phyloP scores from a whole-genome alignment of 2,113 vertebrate genomes.

The Saccopteryx bilineata region DNA sequence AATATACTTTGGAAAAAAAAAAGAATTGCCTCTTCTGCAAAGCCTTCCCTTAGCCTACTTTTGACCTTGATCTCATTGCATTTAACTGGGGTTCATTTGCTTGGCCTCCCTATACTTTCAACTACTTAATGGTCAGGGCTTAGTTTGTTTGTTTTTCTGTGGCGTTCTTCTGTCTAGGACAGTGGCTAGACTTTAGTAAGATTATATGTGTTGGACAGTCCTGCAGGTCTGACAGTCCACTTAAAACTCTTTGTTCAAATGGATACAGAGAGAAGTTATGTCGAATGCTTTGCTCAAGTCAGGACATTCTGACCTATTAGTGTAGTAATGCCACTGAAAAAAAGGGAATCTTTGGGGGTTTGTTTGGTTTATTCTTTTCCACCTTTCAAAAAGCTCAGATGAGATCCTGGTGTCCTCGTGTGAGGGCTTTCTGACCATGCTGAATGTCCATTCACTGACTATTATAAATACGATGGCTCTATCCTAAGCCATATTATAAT shows the following conservation, averaged over 20 bases:
- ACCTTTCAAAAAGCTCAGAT: neutral
- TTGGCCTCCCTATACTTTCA: neutral
- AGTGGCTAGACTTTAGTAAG: neutral
- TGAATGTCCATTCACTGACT: neutral
- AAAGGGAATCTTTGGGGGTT: neutral
- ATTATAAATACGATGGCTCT: neutral
- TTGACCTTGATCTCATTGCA: neutral
- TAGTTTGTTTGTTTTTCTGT: neutral
- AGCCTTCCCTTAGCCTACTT: neutral
- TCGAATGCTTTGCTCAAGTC: neutral
- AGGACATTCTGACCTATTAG: neutral
- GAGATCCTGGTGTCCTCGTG: neutral
- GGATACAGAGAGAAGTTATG: neutral
- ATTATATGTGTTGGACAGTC: neutral
- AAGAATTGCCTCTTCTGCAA: neutral
- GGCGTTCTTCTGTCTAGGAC: neutral
- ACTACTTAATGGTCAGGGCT: neutral
- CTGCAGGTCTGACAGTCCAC: neutral
- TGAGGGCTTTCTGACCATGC: neutral
- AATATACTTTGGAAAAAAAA: neutral
- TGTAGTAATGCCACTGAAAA: neutral
- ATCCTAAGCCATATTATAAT: neutral
- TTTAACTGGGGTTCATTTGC: neutral
- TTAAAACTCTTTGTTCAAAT: neutral
- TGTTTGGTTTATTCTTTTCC: neutral